Base-by-base conservation (phyloP, 2,113 vertebrate genomes). In the Nicator chloris region DNA sequence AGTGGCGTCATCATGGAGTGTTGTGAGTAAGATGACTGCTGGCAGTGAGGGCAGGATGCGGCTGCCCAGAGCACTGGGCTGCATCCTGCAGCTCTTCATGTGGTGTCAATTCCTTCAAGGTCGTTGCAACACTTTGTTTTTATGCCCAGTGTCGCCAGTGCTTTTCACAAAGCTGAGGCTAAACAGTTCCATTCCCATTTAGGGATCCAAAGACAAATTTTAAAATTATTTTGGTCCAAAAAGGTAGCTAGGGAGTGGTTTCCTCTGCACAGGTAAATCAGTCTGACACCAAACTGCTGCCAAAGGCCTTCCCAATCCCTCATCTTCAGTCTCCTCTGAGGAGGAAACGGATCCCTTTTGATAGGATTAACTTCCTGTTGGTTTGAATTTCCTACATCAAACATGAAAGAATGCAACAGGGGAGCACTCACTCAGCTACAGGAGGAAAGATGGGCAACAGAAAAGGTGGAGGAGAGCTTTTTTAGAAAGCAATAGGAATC, bases 41-140 rank as follows among this genome's bases (percentile, higher is more conserved):
- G 60, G 42, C 51, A 80, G 42, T 0, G 2, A 82, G 81, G 56
- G 81, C 73, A 91, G 93, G 81, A 60, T 60, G 35, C 0, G 0
- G 30, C 61, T 0, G 0, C 51, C 12, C 0, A 0, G 59, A 80
- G 51, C 49, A n/a, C 11, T 3, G 17, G 50, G 21, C 69, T 86
- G 68, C 64, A 47, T 20, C 53, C 39, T 37, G 63, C 39, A 42
- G 39, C 42, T 45, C 37, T 53, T 81, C 6, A 1, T 4, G 2
- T 8, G 23, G 47, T 1, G 3, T 42, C 4, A 1, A 10, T 30
- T 66, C 73, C 56, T 75, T 63, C 3, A 5, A 66, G 72, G 33
- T 33, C 61, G 26, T 21, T 54, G 42, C 39, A 61, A 56, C 14
- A 2, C 27, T 84, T 77, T 47, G 56, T 24, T 72, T 88, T 56